Conservation (phyloP, 2,797 vertebrate species). For the Ispidina picta region DNA sequence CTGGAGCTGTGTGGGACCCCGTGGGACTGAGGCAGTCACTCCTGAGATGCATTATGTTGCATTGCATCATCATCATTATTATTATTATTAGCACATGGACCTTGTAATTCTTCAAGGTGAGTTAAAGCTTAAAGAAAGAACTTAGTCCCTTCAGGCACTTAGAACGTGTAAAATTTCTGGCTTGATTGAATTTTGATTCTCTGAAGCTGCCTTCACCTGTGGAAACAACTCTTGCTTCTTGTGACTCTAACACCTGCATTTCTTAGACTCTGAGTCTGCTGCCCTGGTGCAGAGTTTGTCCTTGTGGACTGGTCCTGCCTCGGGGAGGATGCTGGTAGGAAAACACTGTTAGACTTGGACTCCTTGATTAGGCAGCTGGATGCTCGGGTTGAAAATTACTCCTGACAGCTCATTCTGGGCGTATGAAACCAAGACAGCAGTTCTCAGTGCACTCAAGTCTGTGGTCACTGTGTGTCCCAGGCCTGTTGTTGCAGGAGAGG, state of each 20-base stretch:
- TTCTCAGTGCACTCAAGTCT: not conserved
- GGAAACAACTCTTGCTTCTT: not conserved
- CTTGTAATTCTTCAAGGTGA: not conserved
- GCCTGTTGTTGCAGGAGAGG: not conserved
- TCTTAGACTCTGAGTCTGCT: not conserved
- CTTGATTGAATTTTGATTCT: not conserved
- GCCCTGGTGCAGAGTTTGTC: not conserved
- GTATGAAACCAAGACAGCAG: not conserved
- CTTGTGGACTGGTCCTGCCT: not conserved
- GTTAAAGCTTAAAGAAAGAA: constrained; percentile 2
- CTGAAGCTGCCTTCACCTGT: not conserved
- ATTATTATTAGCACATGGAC: not conserved
- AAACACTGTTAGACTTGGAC: not conserved
- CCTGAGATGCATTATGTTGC: not conserved
- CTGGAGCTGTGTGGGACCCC: not conserved
- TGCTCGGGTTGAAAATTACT: not conserved
- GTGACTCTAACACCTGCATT: not conserved
- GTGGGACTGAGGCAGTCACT: not conserved
- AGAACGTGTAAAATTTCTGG: not conserved
- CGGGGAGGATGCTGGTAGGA: not conserved
- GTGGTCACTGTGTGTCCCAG: fast-evolving
- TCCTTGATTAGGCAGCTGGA: not conserved
- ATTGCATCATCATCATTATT: not conserved
- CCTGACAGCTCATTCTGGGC: not conserved
- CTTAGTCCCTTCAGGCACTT: not conserved